Percentiles rank a stretch among this genome's conserved stretches.
phyloP scores from a whole-genome alignment of 2,113 vertebrate species.

The Donacobius atricapilla region DNA sequence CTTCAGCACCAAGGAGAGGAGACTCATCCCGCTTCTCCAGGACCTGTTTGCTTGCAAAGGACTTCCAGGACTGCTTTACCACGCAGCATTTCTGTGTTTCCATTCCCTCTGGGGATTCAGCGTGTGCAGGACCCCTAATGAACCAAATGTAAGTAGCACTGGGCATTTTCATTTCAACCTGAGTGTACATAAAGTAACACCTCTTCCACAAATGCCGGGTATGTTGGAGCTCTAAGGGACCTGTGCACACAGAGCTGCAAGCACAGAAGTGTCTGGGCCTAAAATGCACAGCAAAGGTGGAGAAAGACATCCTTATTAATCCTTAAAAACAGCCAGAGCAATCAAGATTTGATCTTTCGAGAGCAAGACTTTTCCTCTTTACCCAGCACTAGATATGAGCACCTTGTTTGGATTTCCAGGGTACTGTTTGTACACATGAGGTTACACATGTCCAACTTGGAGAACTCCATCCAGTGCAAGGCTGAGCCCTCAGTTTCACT shows the following conservation, averaged over 20 bases:
- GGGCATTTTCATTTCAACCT: not conserved
- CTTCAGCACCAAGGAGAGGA: not conserved
- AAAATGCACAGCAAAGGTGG: not conserved
- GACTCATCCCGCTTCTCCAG: not conserved
- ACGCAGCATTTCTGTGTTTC: not conserved
- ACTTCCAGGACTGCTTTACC: not conserved
- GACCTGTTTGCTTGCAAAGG: not conserved
- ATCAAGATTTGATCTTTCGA: not conserved
- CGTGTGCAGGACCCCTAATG: not conserved
- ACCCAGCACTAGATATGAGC: not conserved
- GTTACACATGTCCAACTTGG: fast-evolving
- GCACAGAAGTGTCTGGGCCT: not conserved
- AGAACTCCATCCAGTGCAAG: not conserved
- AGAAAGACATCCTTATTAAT: not conserved
- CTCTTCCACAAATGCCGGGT: not conserved
- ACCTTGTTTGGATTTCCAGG: not conserved
- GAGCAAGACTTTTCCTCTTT: not conserved
- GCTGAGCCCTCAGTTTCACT: not conserved
- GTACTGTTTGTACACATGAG: fast-evolving
- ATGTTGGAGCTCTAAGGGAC: not conserved
- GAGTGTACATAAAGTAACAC: not conserved
- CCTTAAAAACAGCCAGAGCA: not conserved
- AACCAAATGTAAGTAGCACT: not conserved
- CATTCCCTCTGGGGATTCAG: not conserved
- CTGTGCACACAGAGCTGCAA: not conserved